Conservation (phyloP, 2,888 invertebrate species). For the Synanthedon tipuliformis region DNA sequence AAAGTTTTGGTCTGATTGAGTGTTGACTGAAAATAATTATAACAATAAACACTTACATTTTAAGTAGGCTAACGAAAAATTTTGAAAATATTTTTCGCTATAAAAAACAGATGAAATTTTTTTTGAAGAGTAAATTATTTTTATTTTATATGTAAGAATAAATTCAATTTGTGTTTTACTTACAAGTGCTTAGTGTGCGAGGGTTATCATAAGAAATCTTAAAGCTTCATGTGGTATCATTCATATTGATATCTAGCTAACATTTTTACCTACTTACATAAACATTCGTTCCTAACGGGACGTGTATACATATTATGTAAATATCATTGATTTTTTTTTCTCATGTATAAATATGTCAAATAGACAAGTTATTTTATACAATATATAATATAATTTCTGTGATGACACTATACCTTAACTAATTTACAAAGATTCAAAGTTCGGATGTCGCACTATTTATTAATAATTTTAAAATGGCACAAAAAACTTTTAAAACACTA, state of each 20-base stretch:
- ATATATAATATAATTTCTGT: conserved; percentile 65
- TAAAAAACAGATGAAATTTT: neutral
- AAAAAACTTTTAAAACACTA: conserved; percentile 69
- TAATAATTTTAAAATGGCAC: conserved; percentile 67
- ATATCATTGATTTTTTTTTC: conserved; percentile 60
- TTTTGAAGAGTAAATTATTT: neutral
- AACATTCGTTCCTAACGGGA: conserved; percentile 71
- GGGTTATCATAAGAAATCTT: conserved; percentile 70
- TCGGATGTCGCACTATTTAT: conserved; percentile 66
- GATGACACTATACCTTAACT: conserved; percentile 59
- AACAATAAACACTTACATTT: neutral
- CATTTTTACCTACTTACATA: conserved; percentile 60
- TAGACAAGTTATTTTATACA: conserved; percentile 62
- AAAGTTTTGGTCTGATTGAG: conserved; percentile 48
- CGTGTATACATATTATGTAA: conserved; percentile 70
- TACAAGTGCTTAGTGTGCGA: conserved; percentile 63
- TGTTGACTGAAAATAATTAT: conserved; percentile 19
- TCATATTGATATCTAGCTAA: conserved; percentile 62
- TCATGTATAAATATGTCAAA: conserved; percentile 68
- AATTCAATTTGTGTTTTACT: conserved; percentile 19
- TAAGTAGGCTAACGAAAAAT: neutral
- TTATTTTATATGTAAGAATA: neutral
- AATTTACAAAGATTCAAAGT: conserved; percentile 66
- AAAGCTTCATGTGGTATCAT: conserved; percentile 69
- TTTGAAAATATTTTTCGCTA: too few species aligned